Conservation (phyloP, 2,888 invertebrate species). For the Morpho deidamia region DNA sequence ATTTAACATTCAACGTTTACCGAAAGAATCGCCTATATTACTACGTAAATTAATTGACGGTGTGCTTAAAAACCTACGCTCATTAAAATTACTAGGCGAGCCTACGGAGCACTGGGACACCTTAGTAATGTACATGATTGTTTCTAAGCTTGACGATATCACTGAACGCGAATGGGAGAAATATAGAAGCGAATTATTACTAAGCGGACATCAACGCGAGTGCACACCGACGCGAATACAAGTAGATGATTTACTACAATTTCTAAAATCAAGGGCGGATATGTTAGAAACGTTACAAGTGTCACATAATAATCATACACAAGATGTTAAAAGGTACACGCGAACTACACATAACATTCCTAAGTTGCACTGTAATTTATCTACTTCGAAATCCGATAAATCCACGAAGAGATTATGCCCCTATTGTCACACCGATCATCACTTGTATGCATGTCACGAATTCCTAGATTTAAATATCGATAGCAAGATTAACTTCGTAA, state of each 20-base stretch:
- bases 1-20: conserved; percentile 14
- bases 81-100: conserved; percentile 20
- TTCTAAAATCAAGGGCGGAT: too few relatives aligned
- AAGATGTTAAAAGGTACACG: background rate
- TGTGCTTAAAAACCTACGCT: conserved; percentile 21
- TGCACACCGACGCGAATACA: too few relatives aligned
- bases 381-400: background rate
- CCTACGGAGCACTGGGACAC: too few relatives aligned
- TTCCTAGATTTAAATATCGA: conserved; percentile 3
- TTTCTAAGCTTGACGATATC: too few relatives aligned
- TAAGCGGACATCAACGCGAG: too few relatives aligned
- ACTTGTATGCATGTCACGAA: conserved; percentile 4
- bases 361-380: background rate
- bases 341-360: background rate
- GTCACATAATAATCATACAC: background rate
- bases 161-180: too few relatives aligned
- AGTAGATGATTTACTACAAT: too few relatives aligned
- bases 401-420: background rate
- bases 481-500: background rate
- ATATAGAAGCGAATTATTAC: too few relatives aligned
- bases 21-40: conserved; percentile 16
- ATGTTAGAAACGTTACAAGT: background rate
- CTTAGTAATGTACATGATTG: too few relatives aligned
- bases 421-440: conserved; percentile 8
- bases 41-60: conserved; percentile 22